phyloP scores from a whole-genome alignment of 2,888 invertebrate species.

The Brachypterus glaber region DNA sequence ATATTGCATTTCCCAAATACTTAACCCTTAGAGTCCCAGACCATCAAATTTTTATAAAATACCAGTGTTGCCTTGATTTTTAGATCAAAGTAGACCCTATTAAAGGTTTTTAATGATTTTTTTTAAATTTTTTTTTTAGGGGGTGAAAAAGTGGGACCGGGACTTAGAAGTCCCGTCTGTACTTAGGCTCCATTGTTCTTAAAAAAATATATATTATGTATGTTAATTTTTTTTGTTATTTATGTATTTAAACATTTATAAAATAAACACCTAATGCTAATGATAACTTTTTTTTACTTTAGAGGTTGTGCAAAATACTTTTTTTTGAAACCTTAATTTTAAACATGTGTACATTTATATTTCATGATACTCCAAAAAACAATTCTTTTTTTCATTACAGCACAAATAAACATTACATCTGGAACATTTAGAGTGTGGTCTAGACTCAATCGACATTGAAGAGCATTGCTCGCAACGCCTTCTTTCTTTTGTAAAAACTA shows the following conservation, averaged over 20 bases:
- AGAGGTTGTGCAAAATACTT: not conserved
- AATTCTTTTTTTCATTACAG: not conserved
- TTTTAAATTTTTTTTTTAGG: not conserved
- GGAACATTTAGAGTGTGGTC: not conserved
- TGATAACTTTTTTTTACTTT: not conserved
- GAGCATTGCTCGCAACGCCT: slow-evolving; percentile 1
- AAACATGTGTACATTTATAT: not conserved
- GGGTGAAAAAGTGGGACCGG: not conserved
- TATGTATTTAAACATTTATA: too few relatives aligned
- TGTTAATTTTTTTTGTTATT: too few relatives aligned
- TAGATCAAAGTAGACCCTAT: not conserved
- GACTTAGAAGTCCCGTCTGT: not conserved
- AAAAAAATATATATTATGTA: too few relatives aligned
- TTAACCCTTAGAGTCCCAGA: not conserved
- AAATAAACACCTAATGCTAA: too few relatives aligned
- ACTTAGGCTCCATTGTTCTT: too few relatives aligned
- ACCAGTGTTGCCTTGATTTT: not conserved
- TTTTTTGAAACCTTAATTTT: not conserved
- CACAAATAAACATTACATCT: not conserved
- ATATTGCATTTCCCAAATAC: too few relatives aligned
- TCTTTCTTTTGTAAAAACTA: slow-evolving; percentile 7
- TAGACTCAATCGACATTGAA: not conserved
- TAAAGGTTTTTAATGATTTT: not conserved
- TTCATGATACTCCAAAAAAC: not conserved
- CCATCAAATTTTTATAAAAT: not conserved